Conservation (phyloP, 2,888 invertebrate genomes). For the Nymphalis c-album region DNA sequence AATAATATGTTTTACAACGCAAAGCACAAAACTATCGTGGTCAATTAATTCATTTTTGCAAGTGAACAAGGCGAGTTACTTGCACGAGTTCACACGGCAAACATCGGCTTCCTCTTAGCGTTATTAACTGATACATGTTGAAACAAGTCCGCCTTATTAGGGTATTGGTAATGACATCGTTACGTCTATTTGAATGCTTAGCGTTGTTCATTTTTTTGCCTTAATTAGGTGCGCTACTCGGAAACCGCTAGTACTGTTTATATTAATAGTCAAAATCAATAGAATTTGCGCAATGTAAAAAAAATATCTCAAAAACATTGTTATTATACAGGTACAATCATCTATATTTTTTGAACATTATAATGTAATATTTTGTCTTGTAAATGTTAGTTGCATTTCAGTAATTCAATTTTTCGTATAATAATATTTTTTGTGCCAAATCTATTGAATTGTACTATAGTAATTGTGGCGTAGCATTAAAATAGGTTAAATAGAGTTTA, state of each 20-base stretch:
- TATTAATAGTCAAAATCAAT: background rate
- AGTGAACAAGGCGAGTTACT: conserved; percentile 25
- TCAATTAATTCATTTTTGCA: conserved; percentile 34
- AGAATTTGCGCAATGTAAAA: background rate
- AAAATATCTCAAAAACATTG: too few species aligned
- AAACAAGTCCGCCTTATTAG: conserved; percentile 65
- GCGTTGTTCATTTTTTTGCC: conserved; percentile 56
- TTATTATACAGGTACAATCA: too few species aligned
- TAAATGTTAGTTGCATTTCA: too few species aligned
- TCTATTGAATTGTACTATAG: too few species aligned
- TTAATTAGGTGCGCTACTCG: conserved; percentile 56
- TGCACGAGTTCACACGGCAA: conserved; percentile 49
- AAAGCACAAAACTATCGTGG: conserved; percentile 29
- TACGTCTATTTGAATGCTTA: conserved; percentile 69
- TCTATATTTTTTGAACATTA: too few species aligned
- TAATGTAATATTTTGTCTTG: too few species aligned
- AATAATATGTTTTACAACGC: background rate
- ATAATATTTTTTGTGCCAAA: too few species aligned
- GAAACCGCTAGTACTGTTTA: background rate
- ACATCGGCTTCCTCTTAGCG: conserved; percentile 47
- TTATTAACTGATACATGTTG: conserved; percentile 57
- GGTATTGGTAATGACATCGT: conserved; percentile 71
- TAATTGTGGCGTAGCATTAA: too few species aligned
- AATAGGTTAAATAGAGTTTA: too few species aligned
- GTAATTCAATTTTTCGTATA: too few species aligned